Conservation (phyloP, 2,888 invertebrate species). For the Acrocera orbiculus region DNA sequence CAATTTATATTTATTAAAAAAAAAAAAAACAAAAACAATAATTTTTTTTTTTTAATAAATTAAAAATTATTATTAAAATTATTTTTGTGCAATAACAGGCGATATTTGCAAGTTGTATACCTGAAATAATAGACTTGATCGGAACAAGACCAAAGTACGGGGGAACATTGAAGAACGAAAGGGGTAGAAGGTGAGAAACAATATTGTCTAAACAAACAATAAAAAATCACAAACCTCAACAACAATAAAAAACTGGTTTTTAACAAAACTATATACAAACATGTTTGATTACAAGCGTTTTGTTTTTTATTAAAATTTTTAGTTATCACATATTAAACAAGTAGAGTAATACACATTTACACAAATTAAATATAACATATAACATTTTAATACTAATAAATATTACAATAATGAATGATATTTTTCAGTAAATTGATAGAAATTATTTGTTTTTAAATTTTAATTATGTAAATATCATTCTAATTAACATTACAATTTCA, state of each 20-base stretch:
- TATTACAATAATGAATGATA: too few species aligned
- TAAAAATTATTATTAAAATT: slow-evolving; percentile 10
- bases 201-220: slow-evolving; percentile 16
- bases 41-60: neutral
- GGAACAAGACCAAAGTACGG: slow-evolving; percentile 99
- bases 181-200: slow-evolving; percentile 92
- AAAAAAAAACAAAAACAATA: neutral
- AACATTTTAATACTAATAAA: too few species aligned
- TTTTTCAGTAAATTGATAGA: too few species aligned
- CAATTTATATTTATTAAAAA: too few species aligned
- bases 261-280: slow-evolving; percentile 4
- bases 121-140: slow-evolving; percentile 99
- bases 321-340: too few species aligned
- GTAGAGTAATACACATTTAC: too few species aligned
- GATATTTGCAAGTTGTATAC: slow-evolving; percentile 99
- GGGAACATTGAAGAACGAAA: slow-evolving; percentile 99
- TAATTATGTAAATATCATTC: too few species aligned
- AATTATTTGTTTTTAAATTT: too few species aligned
- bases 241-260: slow-evolving; percentile 13
- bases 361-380: too few species aligned
- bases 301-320: too few species aligned
- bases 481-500: too few species aligned
- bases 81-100: slow-evolving; percentile 48
- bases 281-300: too few species aligned
- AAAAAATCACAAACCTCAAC: slow-evolving; percentile 14